These are phyloP conservation scores for Sinodicranocentrus sp. DNA, from an alignment of 2,888 invertebrate species.

Conservation along the genomic window DNA sequence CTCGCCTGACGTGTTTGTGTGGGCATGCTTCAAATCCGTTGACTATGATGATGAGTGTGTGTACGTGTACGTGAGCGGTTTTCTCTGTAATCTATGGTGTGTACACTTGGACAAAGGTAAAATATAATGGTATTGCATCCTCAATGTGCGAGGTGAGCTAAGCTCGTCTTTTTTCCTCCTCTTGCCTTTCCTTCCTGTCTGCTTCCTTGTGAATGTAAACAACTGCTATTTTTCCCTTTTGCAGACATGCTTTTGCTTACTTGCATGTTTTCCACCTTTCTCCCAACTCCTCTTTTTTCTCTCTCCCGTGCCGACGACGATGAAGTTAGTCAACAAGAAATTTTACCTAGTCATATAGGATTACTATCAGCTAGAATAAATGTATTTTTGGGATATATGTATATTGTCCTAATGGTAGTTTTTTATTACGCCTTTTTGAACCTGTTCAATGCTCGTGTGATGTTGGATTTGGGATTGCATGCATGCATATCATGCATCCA, in stretches of 20 bases:
- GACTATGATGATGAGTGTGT: constrained; percentile 26
- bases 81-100: constrained; percentile 22
- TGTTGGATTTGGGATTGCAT: background rate
- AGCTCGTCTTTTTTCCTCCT: constrained; percentile 7
- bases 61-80: constrained; percentile 34
- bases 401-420: too few species aligned
- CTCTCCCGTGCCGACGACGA: constrained; percentile 16
- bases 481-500: constrained; percentile 31
- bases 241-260: background rate
- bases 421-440: constrained; percentile 43
- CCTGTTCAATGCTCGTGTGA: constrained; percentile 18
- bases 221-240: constrained; percentile 24
- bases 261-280: constrained; percentile 17
- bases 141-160: background rate
- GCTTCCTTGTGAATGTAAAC: constrained; percentile 48
- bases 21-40: constrained; percentile 5
- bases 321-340: background rate
- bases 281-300: constrained; percentile 20
- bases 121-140: constrained; percentile 15
- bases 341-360: too few species aligned
- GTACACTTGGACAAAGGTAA: constrained; percentile 25
- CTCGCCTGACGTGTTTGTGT: background rate
- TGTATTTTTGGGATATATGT: too few species aligned
- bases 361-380: too few species aligned
- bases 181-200: constrained; percentile 40